Base-by-base conservation (phyloP, 2,797 vertebrate genomes). In the Hoplostethus atlanticus region DNA sequence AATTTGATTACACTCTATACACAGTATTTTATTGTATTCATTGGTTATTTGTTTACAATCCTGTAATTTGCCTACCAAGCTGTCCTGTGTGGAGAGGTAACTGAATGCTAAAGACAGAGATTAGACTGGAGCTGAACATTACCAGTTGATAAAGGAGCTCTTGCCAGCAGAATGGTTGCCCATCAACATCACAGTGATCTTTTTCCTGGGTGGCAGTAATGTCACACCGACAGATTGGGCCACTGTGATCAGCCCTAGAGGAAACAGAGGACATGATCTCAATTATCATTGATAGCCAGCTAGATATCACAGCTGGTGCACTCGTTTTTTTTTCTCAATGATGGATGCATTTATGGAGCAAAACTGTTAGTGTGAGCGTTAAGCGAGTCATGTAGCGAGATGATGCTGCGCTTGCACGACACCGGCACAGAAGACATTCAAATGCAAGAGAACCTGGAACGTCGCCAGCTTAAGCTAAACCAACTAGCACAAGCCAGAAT, bases 111-210 rank as follows among this genome's bases (percentile, higher is more conserved):
- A 11, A 8, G 2, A 48, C 13, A 48, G 6, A 55, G 3, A 64
- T 28, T 21, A 59, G 47, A 16, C 5, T 12, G 12, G 2, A 36
- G 16, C 5, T 5, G 12, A 25, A 60, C 46, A 28, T 89, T 87
- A 96, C 96, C 96, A 96, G 83, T 96, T 97, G 65, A 97, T 96
- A 76, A 96, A 97, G 72, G 95, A 96, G 89, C 96, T 97, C 84
- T 97, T 97, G 53, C 96, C 96, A 57, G 96, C 96, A 0, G 96
- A 96, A 85, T 96, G 96, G 84, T 96, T 96, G 0, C 96, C 96
- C 92, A 97, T 96, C 77, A 97, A 80, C 95, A 96, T 93, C 44
- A 96, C 95, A 0, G 94, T 96, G 83, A 97, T 96, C 87, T 96
- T 97, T 71, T 96, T 96, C 50, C 96, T 91, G 47, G 95, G 96